These are phyloP conservation scores for Lysandra bellargus DNA, from an alignment of 2,888 invertebrate genomes.

Conservation along the genomic window DNA sequence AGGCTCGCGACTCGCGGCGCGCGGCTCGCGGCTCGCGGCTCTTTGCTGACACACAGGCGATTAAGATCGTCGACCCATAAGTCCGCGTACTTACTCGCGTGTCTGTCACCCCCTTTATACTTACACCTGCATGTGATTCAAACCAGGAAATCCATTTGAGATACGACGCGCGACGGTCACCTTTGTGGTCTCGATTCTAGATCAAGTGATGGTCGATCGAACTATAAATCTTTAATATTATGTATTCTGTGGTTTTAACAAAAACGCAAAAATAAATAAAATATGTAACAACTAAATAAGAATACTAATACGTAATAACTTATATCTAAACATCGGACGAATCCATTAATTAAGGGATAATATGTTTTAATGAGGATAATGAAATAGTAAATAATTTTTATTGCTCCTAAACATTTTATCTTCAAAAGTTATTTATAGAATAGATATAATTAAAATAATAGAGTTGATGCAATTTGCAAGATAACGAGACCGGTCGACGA, in stretches of 20 bases:
- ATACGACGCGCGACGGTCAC: not conserved
- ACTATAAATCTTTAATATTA: not conserved
- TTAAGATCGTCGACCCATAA: too few species aligned
- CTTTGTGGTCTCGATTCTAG: not conserved
- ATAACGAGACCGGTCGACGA: conserved; percentile 3
- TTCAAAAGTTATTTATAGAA: not conserved
- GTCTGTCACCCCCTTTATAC: too few species aligned
- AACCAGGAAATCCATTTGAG: not conserved
- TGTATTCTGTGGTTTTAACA: not conserved
- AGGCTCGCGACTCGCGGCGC: too few species aligned
- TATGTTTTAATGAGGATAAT: not conserved
- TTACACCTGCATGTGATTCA: not conserved
- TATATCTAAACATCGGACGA: not conserved
- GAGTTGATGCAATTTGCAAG: conserved; percentile 7
- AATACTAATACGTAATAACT: not conserved
- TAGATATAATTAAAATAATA: conserved; percentile 12
- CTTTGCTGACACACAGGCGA: too few species aligned
- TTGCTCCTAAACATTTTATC: not conserved
- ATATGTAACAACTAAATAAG: not conserved
- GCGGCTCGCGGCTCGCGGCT: too few species aligned
- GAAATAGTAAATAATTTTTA: not conserved
- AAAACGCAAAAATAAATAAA: not conserved
- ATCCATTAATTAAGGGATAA: not conserved
- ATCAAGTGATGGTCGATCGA: not conserved
- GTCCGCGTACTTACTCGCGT: too few species aligned